A percentile compares a stretch with the other conserved stretches of the same genome.
phyloP scores from a whole-genome alignment of 2,113 vertebrate species.

The Nothoprocta pentlandii region DNA sequence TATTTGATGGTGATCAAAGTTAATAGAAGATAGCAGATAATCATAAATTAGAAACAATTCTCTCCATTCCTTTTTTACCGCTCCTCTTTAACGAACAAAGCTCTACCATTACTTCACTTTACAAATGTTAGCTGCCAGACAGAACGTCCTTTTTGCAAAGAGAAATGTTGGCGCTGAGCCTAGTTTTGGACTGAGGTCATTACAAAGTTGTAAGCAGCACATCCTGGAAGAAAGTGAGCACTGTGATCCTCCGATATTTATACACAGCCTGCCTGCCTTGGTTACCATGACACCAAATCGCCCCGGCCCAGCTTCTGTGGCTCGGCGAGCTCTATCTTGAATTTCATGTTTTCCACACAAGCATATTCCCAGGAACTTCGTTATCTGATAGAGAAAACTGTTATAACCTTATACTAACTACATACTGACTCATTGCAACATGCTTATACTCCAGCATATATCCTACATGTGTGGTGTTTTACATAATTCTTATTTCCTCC shows the following conservation, averaged over 20 bases:
- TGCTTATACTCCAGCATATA: not conserved
- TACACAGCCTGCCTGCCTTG: not conserved
- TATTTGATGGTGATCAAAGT: not conserved
- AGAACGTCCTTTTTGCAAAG: not conserved
- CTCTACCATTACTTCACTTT: not conserved
- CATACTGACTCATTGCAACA: not conserved
- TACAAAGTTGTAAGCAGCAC: not conserved
- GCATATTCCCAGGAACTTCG: not conserved
- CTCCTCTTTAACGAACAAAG: not conserved
- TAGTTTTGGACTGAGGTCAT: not conserved
- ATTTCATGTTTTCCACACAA: not conserved
- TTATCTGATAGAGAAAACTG: not conserved
- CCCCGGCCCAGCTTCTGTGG: not conserved
- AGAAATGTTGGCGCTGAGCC: slow-evolving; percentile 2
- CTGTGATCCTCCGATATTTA: not conserved
- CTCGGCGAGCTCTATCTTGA: not conserved
- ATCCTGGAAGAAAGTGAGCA: not conserved
- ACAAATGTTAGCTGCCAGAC: not conserved
- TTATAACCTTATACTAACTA: not conserved
- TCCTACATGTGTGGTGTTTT: not conserved
- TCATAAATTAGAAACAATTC: not conserved
- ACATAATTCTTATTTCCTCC: not conserved
- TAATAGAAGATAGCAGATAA: not conserved
- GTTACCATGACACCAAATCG: not conserved
- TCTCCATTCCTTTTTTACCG: not conserved